These are phyloP conservation scores for Danio aesculapii DNA, from an alignment of 2,797 vertebrate species.

Conservation along the genomic window DNA sequence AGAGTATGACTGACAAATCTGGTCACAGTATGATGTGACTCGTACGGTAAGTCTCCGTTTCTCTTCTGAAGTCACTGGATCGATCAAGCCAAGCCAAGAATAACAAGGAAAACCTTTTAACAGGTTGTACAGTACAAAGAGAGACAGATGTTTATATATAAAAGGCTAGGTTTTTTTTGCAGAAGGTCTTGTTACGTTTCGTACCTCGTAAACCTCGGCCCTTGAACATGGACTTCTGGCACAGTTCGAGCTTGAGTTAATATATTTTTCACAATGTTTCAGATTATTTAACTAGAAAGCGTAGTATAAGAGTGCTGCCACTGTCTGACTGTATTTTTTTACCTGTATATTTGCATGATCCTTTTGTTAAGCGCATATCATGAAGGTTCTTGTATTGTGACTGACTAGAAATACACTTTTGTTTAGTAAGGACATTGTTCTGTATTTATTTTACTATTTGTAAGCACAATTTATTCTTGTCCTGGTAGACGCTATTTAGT, in stretches of 20 bases:
- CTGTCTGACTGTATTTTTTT: constrained; percentile 39
- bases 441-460: constrained; percentile 52
- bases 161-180: constrained; percentile 63
- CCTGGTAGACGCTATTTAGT: constrained; percentile 65
- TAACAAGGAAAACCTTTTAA: constrained; percentile 48
- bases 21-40: constrained; percentile 14
- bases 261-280: constrained; percentile 47
- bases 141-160: constrained; percentile 65
- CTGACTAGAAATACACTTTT: constrained; percentile 37
- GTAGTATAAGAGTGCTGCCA: constrained; percentile 64
- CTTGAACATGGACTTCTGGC: constrained; percentile 43
- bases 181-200: constrained; percentile 26
- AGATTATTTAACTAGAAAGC: constrained; percentile 35
- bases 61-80: constrained; percentile 56
- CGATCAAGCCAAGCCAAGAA: constrained; percentile 39
- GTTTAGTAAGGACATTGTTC: constrained; percentile 48
- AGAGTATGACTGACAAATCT: not conserved
- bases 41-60: not conserved
- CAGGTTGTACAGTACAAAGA: constrained; percentile 55
- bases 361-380: constrained; percentile 16
- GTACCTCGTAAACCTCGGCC: not conserved
- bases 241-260: constrained; percentile 46
- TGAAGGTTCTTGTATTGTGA: constrained; percentile 52
- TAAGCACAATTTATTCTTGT: constrained; percentile 63
- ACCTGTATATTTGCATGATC: constrained; percentile 55